Evolutionary conservation across 2,797 vertebrate genomes (phyloP).

Genomic region (Emydoidea blandingii): DNA sequence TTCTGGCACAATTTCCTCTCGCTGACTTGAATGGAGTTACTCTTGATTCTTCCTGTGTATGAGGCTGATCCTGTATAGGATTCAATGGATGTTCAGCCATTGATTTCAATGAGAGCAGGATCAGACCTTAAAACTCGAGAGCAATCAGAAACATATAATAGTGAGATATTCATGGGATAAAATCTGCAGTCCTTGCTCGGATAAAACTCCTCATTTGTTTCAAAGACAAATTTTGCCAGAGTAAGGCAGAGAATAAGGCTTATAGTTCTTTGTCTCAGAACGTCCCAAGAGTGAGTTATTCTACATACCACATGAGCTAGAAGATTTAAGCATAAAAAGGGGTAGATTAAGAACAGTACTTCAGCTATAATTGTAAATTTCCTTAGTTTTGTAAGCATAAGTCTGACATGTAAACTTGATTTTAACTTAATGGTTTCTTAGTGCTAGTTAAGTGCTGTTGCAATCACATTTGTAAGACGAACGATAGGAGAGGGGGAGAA

Average conservation of each 20-base stretch:
- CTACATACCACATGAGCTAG: accelerated
- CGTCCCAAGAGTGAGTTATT: neutral
- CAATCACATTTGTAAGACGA: neutral
- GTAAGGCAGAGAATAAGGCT: neutral
- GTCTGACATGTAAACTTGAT: accelerated
- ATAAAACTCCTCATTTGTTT: neutral
- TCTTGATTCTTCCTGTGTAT: neutral
- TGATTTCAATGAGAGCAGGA: neutral
- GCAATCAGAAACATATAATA: accelerated
- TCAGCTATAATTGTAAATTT: accelerated
- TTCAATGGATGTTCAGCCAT: accelerated
- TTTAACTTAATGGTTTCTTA: neutral
- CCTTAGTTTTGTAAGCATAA: accelerated
- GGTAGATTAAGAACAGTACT: accelerated
- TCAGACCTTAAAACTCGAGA: neutral
- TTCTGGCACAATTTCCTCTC: accelerated
- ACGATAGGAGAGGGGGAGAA: neutral
- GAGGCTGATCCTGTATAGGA: neutral
- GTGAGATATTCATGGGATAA: neutral
- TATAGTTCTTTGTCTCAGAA: accelerated
- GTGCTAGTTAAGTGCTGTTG: neutral
- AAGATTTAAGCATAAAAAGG: neutral
- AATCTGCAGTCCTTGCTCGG: neutral
- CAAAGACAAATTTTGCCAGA: neutral
- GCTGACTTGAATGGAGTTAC: accelerated